Evolutionary conservation across 1,140 invertebrate species (phyloP).

Genomic region (Bombus pascuorum): DNA sequence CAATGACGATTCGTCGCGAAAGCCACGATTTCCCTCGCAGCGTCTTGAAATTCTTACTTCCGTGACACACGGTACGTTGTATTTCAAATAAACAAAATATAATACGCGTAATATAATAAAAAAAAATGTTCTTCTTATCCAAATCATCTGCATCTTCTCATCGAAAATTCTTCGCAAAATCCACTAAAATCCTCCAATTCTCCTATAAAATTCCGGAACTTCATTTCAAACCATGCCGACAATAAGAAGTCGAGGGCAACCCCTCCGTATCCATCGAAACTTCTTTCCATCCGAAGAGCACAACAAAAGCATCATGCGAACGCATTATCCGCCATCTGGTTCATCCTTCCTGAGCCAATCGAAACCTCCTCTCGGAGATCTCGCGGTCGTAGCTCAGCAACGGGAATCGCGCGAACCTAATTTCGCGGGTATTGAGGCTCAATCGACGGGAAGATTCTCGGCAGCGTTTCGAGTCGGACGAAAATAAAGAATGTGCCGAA

Average conservation of each 20-base stretch:
- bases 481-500: constrained; percentile 48
- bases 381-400: constrained; percentile 12
- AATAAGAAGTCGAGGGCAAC: neutral
- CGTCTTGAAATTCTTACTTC: neutral
- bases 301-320: neutral
- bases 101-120: too few relatives aligned
- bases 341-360: neutral
- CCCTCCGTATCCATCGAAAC: neutral
- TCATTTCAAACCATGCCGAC: neutral
- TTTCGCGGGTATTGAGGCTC: constrained; percentile 56
- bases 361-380: neutral
- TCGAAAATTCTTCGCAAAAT: neutral
- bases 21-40: neutral
- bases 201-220: neutral
- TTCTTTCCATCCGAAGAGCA: neutral
- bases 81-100: too few relatives aligned
- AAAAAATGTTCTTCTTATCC: too few relatives aligned
- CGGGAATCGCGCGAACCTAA: constrained; percentile 46
- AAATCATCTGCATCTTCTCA: too few relatives aligned
- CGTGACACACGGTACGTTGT: too few relatives aligned
- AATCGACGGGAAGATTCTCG: constrained; percentile 55
- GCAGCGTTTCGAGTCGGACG: constrained; percentile 37
- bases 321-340: neutral
- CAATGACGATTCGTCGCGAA: neutral
- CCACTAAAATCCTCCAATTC: neutral